Base-by-base conservation (phyloP, 1,140 invertebrate species). In the Delia radicum region DNA sequence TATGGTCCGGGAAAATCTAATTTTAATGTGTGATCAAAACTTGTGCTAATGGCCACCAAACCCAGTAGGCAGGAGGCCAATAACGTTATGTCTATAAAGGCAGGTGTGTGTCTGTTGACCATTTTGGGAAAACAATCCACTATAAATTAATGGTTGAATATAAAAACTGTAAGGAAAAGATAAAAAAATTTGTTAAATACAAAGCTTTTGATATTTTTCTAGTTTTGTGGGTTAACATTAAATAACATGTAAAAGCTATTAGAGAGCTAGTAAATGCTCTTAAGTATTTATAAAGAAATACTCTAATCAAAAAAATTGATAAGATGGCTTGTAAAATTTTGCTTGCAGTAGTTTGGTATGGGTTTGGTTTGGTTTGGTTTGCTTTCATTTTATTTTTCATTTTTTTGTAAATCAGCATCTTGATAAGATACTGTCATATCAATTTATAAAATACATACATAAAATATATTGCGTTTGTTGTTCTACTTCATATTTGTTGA, bases 1-100 rank as follows among this genome's bases (percentile, higher is more conserved):
- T 86, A 86, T 0, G 84, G 83, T 76, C 85, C 85, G 24, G 83
- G 83, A 48, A 75, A 86, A 37, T 86, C 85, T 31, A 74, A 31
- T 24, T 75, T 78, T 3, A 85, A 72, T 63, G 82, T 82, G 77
- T 80, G 77, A 79, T 85, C 83, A 13, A 77, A 81, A 33, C 29
- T 26, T 6, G n/a, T 21, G n/a, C 29, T 18, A 33, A 69, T 67
- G 15, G 75, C 73, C n/a, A 76, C 75, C 73, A 79, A 72, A 69
- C 26, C 27, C 2, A 33, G 13, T 3, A 69, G 21, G 29, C 65
- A 69, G 8, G 29, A 6, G 29, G 29, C 29, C 65, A 31, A 69
- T 26, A 33, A 18, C 18, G 29, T 10, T 18, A 69, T 12, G n/a
- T n/a, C n/a, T n/a, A n/a, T n/a, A n/a, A n/a, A n/a, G n/a, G n/a